Conservation (phyloP, 1,140 invertebrate genomes). For the Drosophila tropicalis region DNA sequence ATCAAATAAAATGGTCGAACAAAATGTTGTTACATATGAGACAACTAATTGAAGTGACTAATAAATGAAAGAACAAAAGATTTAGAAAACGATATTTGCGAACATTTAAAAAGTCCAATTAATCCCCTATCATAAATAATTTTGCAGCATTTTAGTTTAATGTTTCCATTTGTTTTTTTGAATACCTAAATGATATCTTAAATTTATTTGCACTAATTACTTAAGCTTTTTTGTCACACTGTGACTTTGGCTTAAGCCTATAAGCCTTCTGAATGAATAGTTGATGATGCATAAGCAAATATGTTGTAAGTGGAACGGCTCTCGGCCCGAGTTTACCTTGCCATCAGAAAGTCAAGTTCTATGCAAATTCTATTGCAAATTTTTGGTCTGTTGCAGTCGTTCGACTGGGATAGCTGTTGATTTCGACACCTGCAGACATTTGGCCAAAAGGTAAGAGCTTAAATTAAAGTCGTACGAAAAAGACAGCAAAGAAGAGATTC, state of each 20-base stretch:
- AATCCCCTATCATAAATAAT: too few relatives aligned
- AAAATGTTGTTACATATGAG: not conserved
- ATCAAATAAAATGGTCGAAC: not conserved
- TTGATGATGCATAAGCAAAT: conserved; percentile 9
- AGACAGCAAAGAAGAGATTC: too few relatives aligned
- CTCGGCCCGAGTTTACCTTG: not conserved
- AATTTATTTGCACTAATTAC: not conserved
- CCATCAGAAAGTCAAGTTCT: conserved; percentile 7
- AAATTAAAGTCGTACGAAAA: not conserved
- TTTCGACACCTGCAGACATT: not conserved
- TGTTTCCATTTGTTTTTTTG: too few relatives aligned
- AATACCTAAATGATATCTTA: too few relatives aligned
- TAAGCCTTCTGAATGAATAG: not conserved
- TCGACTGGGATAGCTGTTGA: conserved; percentile 2
- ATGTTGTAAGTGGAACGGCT: conserved; percentile 10
- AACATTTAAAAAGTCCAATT: too few relatives aligned
- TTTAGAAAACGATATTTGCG: too few relatives aligned
- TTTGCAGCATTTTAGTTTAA: too few relatives aligned
- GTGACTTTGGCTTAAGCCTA: not conserved
- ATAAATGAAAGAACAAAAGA: too few relatives aligned
- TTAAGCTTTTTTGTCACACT: not conserved
- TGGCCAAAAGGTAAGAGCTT: not conserved
- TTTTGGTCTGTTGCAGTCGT: not conserved
- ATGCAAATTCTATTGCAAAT: conserved; percentile 23
- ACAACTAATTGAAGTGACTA: too few relatives aligned